These are phyloP conservation scores for Drosophila multiciliata DNA, from an alignment of 2,888 invertebrate species.

Conservation along the genomic window DNA sequence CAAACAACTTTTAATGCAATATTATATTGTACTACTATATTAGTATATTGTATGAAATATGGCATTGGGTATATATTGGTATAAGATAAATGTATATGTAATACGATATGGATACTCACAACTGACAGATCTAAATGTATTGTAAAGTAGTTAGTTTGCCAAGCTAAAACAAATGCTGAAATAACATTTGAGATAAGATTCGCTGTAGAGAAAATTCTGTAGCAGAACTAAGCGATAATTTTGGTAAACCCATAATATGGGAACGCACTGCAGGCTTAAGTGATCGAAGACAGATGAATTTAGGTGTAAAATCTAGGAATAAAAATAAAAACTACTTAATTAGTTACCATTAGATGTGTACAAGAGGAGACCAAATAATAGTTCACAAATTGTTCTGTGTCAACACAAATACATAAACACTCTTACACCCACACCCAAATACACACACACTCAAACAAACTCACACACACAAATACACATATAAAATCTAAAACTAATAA, in stretches of 20 bases:
- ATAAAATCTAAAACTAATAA: slow-evolving; percentile 52
- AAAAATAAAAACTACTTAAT: slow-evolving; percentile 50
- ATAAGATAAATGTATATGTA: slow-evolving; percentile 33
- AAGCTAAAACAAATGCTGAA: slow-evolving; percentile 64
- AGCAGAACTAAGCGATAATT: slow-evolving; percentile 70
- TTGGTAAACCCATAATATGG: slow-evolving; percentile 72
- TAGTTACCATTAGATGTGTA: slow-evolving; percentile 76
- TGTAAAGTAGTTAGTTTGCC: slow-evolving; percentile 64
- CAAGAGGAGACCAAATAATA: slow-evolving; percentile 76
- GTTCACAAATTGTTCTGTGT: slow-evolving; percentile 59
- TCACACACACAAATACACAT: slow-evolving; percentile 12
- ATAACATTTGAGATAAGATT: slow-evolving; percentile 34
- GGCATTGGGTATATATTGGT: slow-evolving; percentile 40
- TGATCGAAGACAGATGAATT: slow-evolving; percentile 63
- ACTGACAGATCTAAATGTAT: slow-evolving; percentile 62
- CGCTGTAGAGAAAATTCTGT: slow-evolving; percentile 64
- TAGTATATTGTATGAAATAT: slow-evolving; percentile 49
- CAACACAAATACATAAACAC: slow-evolving; percentile 40
- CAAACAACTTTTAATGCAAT: slow-evolving; percentile 72
- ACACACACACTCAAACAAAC: slow-evolving; percentile 19
- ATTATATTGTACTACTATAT: slow-evolving; percentile 72
- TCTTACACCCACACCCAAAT: background rate
- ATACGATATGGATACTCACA: slow-evolving; percentile 39
- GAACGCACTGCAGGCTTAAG: slow-evolving; percentile 66
- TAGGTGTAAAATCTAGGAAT: slow-evolving; percentile 58